These are phyloP conservation scores for Drosophila auraria DNA, from an alignment of 1,140 invertebrate species.

Conservation along the genomic window DNA sequence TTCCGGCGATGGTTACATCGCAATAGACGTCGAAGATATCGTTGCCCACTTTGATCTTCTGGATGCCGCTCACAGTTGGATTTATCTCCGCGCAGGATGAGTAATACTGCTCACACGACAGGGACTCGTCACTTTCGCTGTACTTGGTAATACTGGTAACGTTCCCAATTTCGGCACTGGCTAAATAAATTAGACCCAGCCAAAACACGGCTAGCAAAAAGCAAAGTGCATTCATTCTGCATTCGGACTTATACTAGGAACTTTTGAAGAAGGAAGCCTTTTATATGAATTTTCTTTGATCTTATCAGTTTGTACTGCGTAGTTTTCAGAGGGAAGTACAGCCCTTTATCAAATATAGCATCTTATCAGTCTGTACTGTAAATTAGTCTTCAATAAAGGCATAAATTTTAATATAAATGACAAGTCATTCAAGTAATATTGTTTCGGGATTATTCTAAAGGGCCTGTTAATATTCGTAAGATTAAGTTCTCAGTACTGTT, in stretches of 20 bases:
- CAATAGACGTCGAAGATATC: neutral
- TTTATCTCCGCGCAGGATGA: neutral
- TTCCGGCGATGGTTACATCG: neutral
- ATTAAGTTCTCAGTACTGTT: no score
- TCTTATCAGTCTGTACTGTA: no score
- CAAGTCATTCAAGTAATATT: no score
- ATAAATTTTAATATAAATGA: no score
- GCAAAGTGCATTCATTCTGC: neutral
- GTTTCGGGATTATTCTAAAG: no score
- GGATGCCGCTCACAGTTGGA: neutral
- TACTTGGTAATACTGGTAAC: neutral
- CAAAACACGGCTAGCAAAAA: neutral
- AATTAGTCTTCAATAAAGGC: no score
- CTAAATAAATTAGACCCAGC: neutral
- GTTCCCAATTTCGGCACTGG: neutral
- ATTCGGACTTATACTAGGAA: neutral
- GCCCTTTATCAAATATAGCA: no score
- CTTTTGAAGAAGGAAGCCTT: neutral
- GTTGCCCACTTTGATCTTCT: conserved; percentile 5
- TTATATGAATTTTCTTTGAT: neutral
- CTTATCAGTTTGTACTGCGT: neutral
- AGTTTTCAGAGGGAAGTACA: no score
- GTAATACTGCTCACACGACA: neutral
- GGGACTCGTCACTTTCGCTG: neutral
- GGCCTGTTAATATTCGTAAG: no score